Percentiles rank a stretch among this genome's conserved stretches.
Conservation (phyloP, 92 coral and sea anemone genomes). For the Phenganax marumi region DNA sequence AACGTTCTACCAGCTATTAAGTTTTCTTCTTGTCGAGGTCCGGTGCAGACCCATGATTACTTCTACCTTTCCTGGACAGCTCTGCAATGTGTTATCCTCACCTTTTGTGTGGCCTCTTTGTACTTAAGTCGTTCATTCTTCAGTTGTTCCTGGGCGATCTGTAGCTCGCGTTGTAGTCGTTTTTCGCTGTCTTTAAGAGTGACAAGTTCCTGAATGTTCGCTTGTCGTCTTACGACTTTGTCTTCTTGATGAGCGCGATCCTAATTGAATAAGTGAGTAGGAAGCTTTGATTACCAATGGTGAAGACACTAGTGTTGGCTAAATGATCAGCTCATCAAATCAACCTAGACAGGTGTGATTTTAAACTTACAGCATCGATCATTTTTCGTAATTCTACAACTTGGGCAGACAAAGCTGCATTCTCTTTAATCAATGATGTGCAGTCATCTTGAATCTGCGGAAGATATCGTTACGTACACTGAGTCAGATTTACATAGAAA, state of each 20-base stretch:
- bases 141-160: slow-evolving; percentile 66
- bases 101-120: slow-evolving; percentile 79
- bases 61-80: background rate
- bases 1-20: no score
- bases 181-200: slow-evolving; percentile 80
- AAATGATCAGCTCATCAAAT: background rate
- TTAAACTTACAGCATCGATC: slow-evolving; percentile 73
- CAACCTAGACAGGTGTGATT: background rate
- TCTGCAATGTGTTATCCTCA: slow-evolving; percentile 8
- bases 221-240: slow-evolving; percentile 81
- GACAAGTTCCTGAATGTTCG: slow-evolving; percentile 91
- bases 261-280: slow-evolving; percentile 37
- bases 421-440: slow-evolving; percentile 88
- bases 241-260: slow-evolving; percentile 95
- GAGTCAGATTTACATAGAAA: background rate
- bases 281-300: no score
- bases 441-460: slow-evolving; percentile 94
- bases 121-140: slow-evolving; percentile 70
- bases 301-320: background rate
- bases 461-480: background rate
- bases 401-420: slow-evolving; percentile 95
- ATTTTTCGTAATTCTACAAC: slow-evolving; percentile 89
- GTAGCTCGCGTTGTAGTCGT: slow-evolving; percentile 73
- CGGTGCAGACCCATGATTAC: no score
- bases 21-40: no score